phyloP scores from a whole-genome alignment of 2,113 vertebrate species.

The Sitta europaea region DNA sequence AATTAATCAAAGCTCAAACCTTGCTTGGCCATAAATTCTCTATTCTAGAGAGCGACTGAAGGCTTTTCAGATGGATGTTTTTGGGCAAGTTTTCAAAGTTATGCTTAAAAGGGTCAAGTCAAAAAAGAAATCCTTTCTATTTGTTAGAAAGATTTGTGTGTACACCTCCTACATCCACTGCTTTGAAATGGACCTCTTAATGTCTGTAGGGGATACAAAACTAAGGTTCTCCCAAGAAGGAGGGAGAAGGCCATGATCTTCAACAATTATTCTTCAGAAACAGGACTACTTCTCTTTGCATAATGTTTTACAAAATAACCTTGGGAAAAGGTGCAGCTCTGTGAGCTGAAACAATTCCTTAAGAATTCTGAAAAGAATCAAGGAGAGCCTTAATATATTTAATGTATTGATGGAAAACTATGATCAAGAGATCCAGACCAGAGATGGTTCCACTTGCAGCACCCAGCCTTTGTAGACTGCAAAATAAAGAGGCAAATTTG shows the following conservation, averaged over 20 bases:
- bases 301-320: neutral
- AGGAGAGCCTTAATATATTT: neutral
- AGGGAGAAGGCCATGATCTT: constrained; percentile 20
- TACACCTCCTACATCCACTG: neutral
- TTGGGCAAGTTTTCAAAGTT: constrained; percentile 16
- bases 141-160: constrained; percentile 24
- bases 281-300: neutral
- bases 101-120: neutral
- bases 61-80: constrained; percentile 18
- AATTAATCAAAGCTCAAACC: neutral
- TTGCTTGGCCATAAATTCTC: neutral
- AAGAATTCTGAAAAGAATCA: neutral
- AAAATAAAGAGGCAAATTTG: neutral
- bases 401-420: neutral
- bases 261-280: constrained; percentile 22
- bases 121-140: neutral
- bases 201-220: neutral
- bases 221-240: neutral
- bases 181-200: constrained; percentile 43
- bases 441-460: neutral
- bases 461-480: neutral
- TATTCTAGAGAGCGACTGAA: neutral
- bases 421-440: neutral
- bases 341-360: neutral
- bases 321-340: neutral